Percentiles rank a stretch among this genome's conserved stretches.
Conservation (phyloP, 2,797 vertebrate species). For the Bovichtus diacanthus region DNA sequence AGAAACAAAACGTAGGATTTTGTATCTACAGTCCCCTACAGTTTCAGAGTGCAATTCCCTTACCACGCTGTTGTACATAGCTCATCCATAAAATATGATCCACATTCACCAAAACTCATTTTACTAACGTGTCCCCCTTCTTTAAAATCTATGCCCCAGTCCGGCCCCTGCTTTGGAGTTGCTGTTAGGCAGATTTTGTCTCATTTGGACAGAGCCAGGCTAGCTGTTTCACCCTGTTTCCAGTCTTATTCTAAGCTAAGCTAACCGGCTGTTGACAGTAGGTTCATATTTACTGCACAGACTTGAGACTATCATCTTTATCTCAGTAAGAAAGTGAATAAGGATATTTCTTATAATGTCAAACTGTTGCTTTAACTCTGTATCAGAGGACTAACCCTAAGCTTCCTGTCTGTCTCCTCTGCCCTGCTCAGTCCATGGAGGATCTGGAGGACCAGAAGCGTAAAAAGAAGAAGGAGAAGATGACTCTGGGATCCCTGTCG, state of each 20-base stretch:
- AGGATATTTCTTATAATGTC: background rate
- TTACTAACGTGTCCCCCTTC: background rate
- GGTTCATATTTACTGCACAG: background rate
- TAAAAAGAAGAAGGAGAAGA: conserved; percentile 99
- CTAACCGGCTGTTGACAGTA: background rate
- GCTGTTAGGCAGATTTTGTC: background rate
- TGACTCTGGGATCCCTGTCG: conserved; percentile 97
- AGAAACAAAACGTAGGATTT: no score
- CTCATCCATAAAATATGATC: no score
- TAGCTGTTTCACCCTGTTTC: background rate
- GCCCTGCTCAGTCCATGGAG: conserved; percentile 92
- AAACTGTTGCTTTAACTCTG: background rate
- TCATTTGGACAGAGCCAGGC: background rate
- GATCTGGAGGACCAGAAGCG: conserved; percentile 99
- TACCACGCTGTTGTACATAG: no score
- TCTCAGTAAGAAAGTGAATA: background rate
- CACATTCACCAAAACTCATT: no score
- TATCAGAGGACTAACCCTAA: conserved; percentile 17
- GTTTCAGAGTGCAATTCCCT: no score
- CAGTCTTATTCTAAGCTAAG: background rate
- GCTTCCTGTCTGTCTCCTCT: conserved; percentile 35
- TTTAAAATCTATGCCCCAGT: background rate
- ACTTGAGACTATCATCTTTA: background rate
- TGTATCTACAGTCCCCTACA: no score
- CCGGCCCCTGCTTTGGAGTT: background rate